Base-by-base conservation (phyloP, 2,888 invertebrate genomes). In the Listrodromus nycthemerus region DNA sequence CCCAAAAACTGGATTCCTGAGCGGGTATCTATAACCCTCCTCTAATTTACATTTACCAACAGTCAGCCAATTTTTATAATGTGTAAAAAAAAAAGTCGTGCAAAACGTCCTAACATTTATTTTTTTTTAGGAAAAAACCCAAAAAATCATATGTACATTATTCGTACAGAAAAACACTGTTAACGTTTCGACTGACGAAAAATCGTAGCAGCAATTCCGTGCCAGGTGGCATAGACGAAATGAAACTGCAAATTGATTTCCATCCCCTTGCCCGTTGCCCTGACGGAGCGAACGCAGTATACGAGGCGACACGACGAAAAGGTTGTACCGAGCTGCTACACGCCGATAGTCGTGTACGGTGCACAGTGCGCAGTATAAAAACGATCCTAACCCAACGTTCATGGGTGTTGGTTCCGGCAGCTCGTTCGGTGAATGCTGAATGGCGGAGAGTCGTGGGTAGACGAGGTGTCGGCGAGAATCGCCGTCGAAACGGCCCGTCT, bases 361-460 rank as follows among this genome's bases (percentile, higher is more conserved):
- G 82, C 75, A 74, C 65, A 55, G 65, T 27, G 27, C 58, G 58
- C n/a, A 48, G 33, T 27, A 73, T 69, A 78, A 84, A 80, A 84
- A 80, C 65, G 69, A 74, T 77, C 77, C 65, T 77, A 73, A 70
- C 45, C 71, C 58, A 66, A 65, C 73, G 21, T 69, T 70, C 58
- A 41, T 55, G 30, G 27, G n/a, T 24, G 65, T 48, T 45, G 61
- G 24, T 30, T 58, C 27, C 21, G 19, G 63, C 70, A 58, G 30
- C 61, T 84, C 70, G 73, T 78, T 75, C 78, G 81, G 65, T 24
- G 48, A 67, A 63, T 66, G 41, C 74, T 66, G 69, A 84, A 84
- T 78, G 66, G 65, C 27, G 7, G 19, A 19, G 50, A 65, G 66
- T 66, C 67, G 69, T 13, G 52, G 63, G 41, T 65, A 41, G 37